These are phyloP conservation scores for Notocelia uddmanniana DNA, from an alignment of 2,888 invertebrate species.

Conservation along the genomic window DNA sequence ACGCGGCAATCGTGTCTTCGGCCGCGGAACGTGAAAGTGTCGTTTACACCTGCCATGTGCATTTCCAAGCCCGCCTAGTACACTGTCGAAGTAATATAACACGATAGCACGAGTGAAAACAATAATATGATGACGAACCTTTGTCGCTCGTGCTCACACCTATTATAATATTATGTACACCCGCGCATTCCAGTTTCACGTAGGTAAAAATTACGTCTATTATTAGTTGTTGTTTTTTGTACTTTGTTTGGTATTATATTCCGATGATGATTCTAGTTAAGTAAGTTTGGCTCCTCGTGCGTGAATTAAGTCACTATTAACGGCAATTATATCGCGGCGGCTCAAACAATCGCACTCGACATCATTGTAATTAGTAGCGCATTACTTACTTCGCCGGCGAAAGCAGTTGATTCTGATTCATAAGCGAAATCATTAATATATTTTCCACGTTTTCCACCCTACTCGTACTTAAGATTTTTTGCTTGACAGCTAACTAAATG, in stretches of 20 bases:
- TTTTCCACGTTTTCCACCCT: conserved; percentile 61
- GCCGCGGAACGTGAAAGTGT: conserved; percentile 76
- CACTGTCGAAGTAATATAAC: conserved; percentile 18
- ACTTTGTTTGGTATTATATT: neutral
- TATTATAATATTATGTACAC: neutral
- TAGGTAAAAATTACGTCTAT: neutral
- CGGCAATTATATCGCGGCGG: conserved; percentile 25
- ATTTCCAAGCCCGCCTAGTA: conserved; percentile 49
- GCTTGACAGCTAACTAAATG: neutral
- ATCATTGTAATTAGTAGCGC: conserved; percentile 66
- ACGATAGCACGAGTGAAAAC: conserved; percentile 33
- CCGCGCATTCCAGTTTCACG: neutral
- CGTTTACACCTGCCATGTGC: conserved; percentile 66
- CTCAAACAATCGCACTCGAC: conserved; percentile 35
- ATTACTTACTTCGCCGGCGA: conserved; percentile 70
- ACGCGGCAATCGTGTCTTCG: conserved; percentile 45
- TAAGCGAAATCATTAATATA: conserved; percentile 68
- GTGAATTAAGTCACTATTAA: conserved; percentile 19
- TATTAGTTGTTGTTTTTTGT: conserved; percentile 1
- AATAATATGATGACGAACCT: neutral
- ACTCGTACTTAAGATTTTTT: conserved; percentile 56
- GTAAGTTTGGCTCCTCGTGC: neutral
- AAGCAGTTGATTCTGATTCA: conserved; percentile 74
- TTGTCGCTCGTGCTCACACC: neutral
- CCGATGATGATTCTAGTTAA: neutral